Evolutionary conservation across 2,888 invertebrate genomes (phyloP).

Genomic region (Chloroclystis v-ata): DNA sequence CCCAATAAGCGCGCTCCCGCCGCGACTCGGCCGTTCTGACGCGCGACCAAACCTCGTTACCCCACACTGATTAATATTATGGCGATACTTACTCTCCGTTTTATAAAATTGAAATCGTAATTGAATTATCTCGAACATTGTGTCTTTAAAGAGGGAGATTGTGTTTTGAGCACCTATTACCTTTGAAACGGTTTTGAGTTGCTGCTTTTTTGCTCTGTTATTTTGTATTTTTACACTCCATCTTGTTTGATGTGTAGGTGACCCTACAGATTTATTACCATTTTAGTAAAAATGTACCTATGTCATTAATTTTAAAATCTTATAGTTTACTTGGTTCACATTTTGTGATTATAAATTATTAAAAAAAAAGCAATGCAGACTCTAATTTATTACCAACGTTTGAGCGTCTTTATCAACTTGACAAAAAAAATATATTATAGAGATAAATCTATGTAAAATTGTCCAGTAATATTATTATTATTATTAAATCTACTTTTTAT

Average conservation of each 20-base stretch:
- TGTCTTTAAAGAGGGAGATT: slow-evolving; percentile 7
- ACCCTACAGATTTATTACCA: no score
- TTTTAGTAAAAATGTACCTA: no score
- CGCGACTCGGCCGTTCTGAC: slow-evolving; percentile 55
- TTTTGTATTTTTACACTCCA: neutral
- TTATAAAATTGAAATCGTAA: slow-evolving; percentile 61
- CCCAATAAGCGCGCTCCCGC: slow-evolving; percentile 69
- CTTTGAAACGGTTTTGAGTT: neutral
- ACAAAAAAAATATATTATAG: neutral
- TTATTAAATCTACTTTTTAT: no score
- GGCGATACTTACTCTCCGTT: slow-evolving; percentile 48
- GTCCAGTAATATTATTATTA: no score
- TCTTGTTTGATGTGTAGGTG: no score
- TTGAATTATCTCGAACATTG: slow-evolving; percentile 35
- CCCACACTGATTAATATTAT: slow-evolving; percentile 73
- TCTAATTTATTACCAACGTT: no score
- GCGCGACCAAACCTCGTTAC: slow-evolving; percentile 73
- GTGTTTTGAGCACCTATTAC: neutral
- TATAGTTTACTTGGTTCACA: no score
- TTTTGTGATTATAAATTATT: no score
- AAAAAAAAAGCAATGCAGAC: no score
- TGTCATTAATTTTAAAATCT: no score
- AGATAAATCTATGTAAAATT: no score
- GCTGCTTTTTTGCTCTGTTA: neutral
- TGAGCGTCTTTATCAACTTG: no score